A percentile compares a stretch with the other conserved stretches of the same genome.
phyloP scores from a whole-genome alignment of 1,140 invertebrate genomes.

The Phortica variegata region DNA sequence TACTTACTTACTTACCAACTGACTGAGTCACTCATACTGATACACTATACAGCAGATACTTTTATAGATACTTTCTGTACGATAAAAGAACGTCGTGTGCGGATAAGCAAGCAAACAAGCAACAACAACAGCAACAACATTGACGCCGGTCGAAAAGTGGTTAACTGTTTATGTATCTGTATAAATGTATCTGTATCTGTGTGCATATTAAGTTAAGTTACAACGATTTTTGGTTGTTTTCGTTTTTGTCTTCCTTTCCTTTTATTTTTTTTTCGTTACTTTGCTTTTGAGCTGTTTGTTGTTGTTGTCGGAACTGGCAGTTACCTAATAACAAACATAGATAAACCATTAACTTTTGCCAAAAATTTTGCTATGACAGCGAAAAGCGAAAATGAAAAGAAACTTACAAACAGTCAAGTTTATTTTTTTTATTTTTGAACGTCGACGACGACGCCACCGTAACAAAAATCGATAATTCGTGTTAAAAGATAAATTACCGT shows the following conservation, averaged over 20 bases:
- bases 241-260: constrained; percentile 7
- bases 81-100: no score
- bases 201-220: constrained; percentile 17
- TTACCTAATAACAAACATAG: constrained; percentile 54
- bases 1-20: no score
- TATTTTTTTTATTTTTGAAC: constrained; percentile 7
- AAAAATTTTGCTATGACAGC: no score
- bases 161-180: constrained; percentile 45
- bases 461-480: constrained; percentile 43
- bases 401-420: not conserved
- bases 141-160: not conserved
- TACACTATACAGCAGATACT: no score
- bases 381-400: constrained; percentile 26
- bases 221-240: not conserved
- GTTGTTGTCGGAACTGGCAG: constrained; percentile 42
- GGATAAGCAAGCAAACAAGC: no score
- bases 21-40: no score
- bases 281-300: constrained; percentile 6
- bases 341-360: constrained; percentile 51
- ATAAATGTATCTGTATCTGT: constrained; percentile 43
- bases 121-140: no score
- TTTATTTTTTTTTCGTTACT: no score
- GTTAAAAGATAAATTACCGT: constrained; percentile 51
- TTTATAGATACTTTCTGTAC: no score
- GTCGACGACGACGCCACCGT: constrained; percentile 5